phyloP scores from a whole-genome alignment of 2,113 vertebrate species.

The Meleagris gallopavo region DNA sequence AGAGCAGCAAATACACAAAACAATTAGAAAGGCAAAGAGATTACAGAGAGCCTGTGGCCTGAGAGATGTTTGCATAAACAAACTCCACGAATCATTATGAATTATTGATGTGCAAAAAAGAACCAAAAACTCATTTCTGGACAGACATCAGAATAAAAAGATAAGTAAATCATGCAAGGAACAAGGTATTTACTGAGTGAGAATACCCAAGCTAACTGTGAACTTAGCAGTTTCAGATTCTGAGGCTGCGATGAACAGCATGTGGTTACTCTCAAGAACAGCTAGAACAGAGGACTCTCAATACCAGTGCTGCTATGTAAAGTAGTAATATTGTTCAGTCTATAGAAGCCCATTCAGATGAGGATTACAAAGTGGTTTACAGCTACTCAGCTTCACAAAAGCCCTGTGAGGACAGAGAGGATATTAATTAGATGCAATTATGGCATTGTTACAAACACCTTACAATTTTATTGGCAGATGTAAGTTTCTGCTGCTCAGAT shows the following conservation, averaged over 20 bases:
- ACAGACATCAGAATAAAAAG: neutral
- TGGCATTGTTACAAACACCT: neutral
- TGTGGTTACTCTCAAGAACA: conserved; percentile 53
- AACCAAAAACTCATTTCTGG: neutral
- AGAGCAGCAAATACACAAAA: neutral
- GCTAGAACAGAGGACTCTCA: conserved; percentile 10
- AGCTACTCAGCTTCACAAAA: conserved; percentile 53
- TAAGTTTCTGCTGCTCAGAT: neutral
- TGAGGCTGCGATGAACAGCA: neutral
- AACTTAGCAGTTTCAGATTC: conserved; percentile 31
- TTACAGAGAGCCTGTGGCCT: neutral
- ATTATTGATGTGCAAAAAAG: neutral
- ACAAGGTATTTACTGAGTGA: conserved; percentile 41
- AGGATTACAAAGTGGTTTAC: conserved; percentile 25
- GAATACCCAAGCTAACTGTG: neutral
- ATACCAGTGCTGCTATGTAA: conserved; percentile 20
- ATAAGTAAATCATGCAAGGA: conserved; percentile 42
- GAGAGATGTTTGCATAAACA: neutral
- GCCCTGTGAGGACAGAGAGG: neutral
- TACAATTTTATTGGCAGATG: conserved; percentile 1
- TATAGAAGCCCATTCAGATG: conserved; percentile 29
- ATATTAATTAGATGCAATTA: conserved; percentile 42
- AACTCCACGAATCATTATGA: neutral
- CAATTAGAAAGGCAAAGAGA: neutral
- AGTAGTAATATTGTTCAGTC: conserved; percentile 38